Conservation (phyloP, 37 sponge, comb jelly and placozoan genomes). For the Corticium candelabrum region DNA sequence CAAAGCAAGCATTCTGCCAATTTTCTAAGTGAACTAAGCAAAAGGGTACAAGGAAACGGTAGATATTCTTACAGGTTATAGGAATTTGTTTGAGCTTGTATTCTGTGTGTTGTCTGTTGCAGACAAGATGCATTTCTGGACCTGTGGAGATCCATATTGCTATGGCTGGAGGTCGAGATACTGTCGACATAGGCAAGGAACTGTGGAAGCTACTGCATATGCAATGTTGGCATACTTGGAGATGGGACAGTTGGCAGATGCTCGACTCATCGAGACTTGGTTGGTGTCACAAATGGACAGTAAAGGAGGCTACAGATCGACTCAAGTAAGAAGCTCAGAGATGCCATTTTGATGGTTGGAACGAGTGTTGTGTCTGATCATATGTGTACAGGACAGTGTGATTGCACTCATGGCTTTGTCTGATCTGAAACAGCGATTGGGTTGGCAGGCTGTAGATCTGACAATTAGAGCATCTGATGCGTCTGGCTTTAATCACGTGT, state of each 20-base stretch:
- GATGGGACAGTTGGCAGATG: not conserved
- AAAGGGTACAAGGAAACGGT: too few species aligned
- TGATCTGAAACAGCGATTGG: not conserved
- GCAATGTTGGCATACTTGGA: not conserved
- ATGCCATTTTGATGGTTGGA: too few species aligned
- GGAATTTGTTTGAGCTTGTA: too few species aligned
- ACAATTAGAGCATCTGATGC: not conserved
- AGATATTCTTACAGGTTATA: too few species aligned
- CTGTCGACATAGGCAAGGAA: too few species aligned
- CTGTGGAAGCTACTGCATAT: not conserved
- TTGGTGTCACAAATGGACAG: not conserved
- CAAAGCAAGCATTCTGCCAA: not conserved
- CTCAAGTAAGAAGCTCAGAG: too few species aligned
- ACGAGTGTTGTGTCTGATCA: too few species aligned
- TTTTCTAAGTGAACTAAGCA: too few species aligned
- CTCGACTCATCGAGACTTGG: not conserved
- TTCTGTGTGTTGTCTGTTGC: too few species aligned
- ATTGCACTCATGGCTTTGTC: not conserved
- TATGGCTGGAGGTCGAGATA: too few species aligned
- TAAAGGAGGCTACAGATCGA: not conserved
- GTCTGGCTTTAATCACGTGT: not conserved
- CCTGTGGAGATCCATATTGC: not conserved
- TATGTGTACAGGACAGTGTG: too few species aligned
- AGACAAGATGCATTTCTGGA: not conserved
- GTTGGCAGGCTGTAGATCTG: not conserved